A percentile compares a stretch with the other conserved stretches of the same genome.
phyloP scores from a whole-genome alignment of 2,113 vertebrate species.

The Apteryx owenii region DNA sequence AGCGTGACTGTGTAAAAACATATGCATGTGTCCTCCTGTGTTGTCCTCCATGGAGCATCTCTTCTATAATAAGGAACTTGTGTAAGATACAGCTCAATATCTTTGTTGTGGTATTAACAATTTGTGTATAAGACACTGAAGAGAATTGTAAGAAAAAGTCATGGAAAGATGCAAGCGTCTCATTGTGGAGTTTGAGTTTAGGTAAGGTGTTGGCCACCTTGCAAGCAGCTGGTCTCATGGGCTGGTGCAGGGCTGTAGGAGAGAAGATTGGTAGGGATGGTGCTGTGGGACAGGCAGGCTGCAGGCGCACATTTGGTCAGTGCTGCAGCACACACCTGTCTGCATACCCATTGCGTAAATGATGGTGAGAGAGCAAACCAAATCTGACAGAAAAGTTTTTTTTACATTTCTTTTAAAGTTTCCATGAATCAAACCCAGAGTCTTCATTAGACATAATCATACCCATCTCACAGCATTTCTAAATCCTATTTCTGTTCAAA shows the following conservation, averaged over 20 bases:
- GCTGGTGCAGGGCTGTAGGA: too few relatives aligned
- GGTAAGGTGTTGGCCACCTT: too few relatives aligned
- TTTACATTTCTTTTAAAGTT: not conserved
- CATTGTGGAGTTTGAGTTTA: not conserved
- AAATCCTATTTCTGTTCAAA: not conserved
- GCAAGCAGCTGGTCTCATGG: too few relatives aligned
- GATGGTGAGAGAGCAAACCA: not conserved
- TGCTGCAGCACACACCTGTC: too few relatives aligned
- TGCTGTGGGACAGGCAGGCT: too few relatives aligned
- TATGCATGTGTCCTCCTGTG: not conserved
- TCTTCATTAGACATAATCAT: not conserved
- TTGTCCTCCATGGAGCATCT: not conserved
- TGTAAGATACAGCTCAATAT: not conserved
- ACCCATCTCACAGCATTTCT: not conserved
- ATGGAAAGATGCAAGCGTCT: not conserved
- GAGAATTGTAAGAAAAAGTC: not conserved
- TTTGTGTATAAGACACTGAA: not conserved
- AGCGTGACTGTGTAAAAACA: not conserved
- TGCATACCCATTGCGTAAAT: not conserved
- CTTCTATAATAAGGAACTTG: not conserved
- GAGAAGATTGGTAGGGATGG: too few relatives aligned
- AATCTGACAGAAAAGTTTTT: too few relatives aligned
- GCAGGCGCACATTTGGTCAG: too few relatives aligned
- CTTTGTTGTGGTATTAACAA: not conserved
- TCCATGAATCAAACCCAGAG: not conserved